Base-by-base conservation (phyloP, 2,113 vertebrate genomes). In the Amphiprion ocellaris region DNA sequence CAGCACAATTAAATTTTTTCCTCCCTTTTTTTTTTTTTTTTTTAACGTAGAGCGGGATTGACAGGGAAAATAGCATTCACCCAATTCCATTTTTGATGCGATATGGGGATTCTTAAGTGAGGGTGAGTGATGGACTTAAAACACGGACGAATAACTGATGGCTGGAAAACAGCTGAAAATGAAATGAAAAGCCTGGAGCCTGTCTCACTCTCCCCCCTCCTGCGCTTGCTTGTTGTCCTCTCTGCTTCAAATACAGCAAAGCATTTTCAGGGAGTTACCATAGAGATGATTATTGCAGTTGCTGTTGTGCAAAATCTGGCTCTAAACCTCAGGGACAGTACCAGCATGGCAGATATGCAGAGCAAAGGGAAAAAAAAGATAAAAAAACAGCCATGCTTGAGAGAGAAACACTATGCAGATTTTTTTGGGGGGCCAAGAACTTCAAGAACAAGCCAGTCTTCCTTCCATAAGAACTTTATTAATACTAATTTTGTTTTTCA, bases 281-380 rank as follows among this genome's bases (percentile, higher is more conserved):
- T 83, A 77, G 87, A 78, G 64, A 84, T 89, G 82, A 91, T 89
- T 81, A 91, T 86, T 81, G 79, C 77, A 86, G 75, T 81, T 60
- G 62, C 72, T 68, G 77, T 79, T 84, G 46, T 77, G 65, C 74
- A 77, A 59, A 84, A 84, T 59, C 49, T 56, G 60, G 28, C 77
- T 83, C 61, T 63, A 81, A 81, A 83, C 79, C 77, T 82, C 30
- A 47, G 86, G 69, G 80, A 87, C 19, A 67, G 54, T 65, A 75
- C 9, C 37, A 79, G 59, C 52, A 61, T 67, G 75, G 58, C 46
- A 82, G 78, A 85, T 75, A 82, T 77, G 71, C 61, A 77, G 26
- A 81, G 77, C 61, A 77, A 62, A 65, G 46, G 44, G 52, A 37
- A 10, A 37, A 71, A 44, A 50, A 64, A 79, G 53, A 82, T 67